These are phyloP conservation scores for Napeogenes inachia DNA, from an alignment of 2,888 invertebrate species.

Conservation along the genomic window DNA sequence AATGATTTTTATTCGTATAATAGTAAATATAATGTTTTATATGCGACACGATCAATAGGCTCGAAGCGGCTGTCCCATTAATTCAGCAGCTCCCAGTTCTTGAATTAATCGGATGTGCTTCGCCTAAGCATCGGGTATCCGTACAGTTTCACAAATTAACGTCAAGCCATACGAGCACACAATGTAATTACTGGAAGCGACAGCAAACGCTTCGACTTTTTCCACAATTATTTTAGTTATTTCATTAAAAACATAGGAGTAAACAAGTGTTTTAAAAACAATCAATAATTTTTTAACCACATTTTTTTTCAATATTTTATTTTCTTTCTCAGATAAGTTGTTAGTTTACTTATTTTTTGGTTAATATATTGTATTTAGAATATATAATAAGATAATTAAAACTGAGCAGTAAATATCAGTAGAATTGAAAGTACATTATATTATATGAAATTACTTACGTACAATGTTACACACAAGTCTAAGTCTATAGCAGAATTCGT, in stretches of 20 bases:
- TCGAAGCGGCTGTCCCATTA: conserved; percentile 47
- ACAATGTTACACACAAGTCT: background rate
- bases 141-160: conserved; percentile 70
- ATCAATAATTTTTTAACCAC: background rate
- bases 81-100: conserved; percentile 61
- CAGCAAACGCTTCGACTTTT: conserved; percentile 28
- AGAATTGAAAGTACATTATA: too few relatives aligned
- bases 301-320: background rate
- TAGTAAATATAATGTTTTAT: conserved; percentile 9
- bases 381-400: too few relatives aligned
- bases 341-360: background rate
- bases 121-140: conserved; percentile 62
- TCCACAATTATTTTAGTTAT: conserved; percentile 23
- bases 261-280: conserved; percentile 2
- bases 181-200: conserved; percentile 41
- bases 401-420: too few relatives aligned
- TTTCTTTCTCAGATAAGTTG: too few relatives aligned
- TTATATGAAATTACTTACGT: too few relatives aligned
- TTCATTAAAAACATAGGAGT: conserved; percentile 12
- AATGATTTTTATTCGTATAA: background rate
- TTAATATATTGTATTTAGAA: too few relatives aligned
- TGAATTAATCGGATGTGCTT: conserved; percentile 63
- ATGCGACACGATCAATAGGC: conserved; percentile 23
- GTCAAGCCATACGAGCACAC: conserved; percentile 55
- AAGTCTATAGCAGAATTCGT: conserved; percentile 5